phyloP scores from a whole-genome alignment of 2,113 vertebrate genomes.

The Glaucidium brasilianum region DNA sequence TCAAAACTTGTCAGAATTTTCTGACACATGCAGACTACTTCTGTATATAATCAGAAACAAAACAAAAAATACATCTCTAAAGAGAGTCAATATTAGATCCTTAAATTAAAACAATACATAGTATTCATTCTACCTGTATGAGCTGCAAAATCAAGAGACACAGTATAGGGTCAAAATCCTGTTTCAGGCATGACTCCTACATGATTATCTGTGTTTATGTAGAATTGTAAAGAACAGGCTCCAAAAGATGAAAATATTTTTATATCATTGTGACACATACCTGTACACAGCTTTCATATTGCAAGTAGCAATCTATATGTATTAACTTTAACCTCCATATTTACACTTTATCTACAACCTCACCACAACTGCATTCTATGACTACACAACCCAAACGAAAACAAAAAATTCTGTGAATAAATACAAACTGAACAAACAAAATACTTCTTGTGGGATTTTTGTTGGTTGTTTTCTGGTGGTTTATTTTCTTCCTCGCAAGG shows the following conservation, averaged over 20 bases:
- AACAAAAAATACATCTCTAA: slow-evolving; percentile 12
- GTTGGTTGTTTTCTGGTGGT: background rate
- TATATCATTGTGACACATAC: background rate
- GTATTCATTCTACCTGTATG: slow-evolving; percentile 69
- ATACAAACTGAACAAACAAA: slow-evolving; percentile 49
- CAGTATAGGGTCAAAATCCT: slow-evolving; percentile 11
- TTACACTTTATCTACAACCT: slow-evolving; percentile 10
- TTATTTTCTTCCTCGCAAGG: background rate
- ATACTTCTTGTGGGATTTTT: background rate
- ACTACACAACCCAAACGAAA: background rate
- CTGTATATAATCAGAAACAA: slow-evolving; percentile 4
- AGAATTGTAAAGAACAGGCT: slow-evolving; percentile 17
- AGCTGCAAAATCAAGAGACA: slow-evolving; percentile 64
- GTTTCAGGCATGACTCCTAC: background rate
- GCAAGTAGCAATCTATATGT: slow-evolving; percentile 37
- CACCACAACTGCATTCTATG: background rate
- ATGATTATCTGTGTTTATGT: background rate
- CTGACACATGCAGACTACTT: background rate
- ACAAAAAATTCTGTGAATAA: slow-evolving; percentile 29
- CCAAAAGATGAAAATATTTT: slow-evolving; percentile 42
- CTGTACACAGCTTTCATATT: slow-evolving; percentile 41
- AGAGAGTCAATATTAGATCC: background rate
- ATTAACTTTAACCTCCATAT: slow-evolving; percentile 58
- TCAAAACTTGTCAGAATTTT: background rate
- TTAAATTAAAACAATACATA: slow-evolving; percentile 71